A percentile compares a stretch with the other conserved stretches of the same genome.
Conservation (phyloP, 2,797 vertebrate species). For the Myiothlypis chrysogaster region DNA sequence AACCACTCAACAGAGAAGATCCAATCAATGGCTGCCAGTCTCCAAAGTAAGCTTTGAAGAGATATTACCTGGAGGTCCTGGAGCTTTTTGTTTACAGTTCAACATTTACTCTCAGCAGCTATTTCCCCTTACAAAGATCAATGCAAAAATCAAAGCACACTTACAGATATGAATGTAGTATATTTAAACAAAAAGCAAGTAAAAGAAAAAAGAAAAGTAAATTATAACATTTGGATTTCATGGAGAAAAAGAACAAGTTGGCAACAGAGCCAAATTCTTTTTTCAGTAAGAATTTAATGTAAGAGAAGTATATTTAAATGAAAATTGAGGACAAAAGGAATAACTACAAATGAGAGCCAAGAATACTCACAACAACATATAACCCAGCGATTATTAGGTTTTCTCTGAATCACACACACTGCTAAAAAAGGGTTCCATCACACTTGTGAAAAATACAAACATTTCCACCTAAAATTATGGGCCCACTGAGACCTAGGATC, state of each 20-base stretch:
- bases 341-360: background rate
- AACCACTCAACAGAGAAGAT: background rate
- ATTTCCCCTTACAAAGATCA: background rate
- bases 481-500: background rate
- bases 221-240: background rate
- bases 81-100: constrained; percentile 11
- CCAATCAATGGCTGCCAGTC: background rate
- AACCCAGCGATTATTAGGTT: background rate
- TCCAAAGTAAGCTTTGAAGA: constrained; percentile 9
- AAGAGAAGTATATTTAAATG: background rate
- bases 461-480: background rate
- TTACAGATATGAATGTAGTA: background rate
- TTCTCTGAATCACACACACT: background rate
- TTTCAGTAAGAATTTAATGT: background rate
- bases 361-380: background rate
- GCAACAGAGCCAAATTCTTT: background rate
- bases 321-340: background rate
- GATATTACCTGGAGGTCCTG: background rate
- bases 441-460: background rate
- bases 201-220: background rate
- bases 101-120: background rate
- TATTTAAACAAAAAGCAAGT: background rate
- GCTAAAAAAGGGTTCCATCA: background rate
- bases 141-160: background rate
- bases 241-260: background rate